Conservation (phyloP, 2,113 vertebrate species). For the Barnardius zonarius region DNA sequence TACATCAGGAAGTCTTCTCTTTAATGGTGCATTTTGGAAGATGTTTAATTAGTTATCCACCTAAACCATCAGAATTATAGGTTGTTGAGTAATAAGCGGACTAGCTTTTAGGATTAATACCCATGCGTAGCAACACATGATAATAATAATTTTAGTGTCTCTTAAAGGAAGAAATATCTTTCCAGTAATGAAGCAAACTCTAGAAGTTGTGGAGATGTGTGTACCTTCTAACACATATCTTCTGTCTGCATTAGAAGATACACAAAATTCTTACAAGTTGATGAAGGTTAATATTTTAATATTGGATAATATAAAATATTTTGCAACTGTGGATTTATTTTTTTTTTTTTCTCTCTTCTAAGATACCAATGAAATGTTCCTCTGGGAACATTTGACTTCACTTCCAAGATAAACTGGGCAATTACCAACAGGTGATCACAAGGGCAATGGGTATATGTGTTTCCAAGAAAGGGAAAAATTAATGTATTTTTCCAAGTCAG, state of each 20-base stretch:
- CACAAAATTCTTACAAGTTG: neutral
- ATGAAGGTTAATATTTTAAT: neutral
- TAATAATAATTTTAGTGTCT: neutral
- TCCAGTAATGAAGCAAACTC: neutral
- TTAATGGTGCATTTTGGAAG: neutral
- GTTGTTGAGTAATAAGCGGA: neutral
- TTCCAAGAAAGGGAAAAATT: neutral
- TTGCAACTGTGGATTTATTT: neutral
- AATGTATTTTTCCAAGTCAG: neutral
- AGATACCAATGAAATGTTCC: neutral
- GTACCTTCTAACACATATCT: neutral
- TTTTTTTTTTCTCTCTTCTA: neutral
- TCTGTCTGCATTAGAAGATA: neutral
- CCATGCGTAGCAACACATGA: neutral
- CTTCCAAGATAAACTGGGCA: slow-evolving; percentile 3
- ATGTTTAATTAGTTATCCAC: neutral
- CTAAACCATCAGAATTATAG: neutral
- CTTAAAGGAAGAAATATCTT: neutral
- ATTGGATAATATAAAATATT: neutral
- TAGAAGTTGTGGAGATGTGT: neutral
- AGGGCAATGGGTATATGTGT: neutral
- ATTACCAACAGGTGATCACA: neutral
- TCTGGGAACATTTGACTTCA: neutral
- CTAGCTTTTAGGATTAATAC: neutral
- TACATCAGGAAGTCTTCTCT: neutral